A percentile compares a stretch with the other conserved stretches of the same genome.
Conservation (phyloP, 2,797 vertebrate species). For the Toxotes lorentzi region DNA sequence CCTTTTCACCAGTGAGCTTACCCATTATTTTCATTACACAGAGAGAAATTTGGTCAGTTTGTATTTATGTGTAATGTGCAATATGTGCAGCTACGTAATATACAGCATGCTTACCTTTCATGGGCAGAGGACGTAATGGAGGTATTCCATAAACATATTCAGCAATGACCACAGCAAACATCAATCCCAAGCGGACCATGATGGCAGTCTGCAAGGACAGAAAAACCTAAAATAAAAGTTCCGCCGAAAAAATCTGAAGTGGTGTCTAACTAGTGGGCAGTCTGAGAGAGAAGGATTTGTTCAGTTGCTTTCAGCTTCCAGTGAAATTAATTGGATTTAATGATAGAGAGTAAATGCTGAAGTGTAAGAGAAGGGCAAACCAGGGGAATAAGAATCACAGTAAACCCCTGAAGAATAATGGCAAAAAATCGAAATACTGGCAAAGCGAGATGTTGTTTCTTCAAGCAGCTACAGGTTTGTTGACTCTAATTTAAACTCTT, state of each 20-base stretch:
- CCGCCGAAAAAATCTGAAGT: neutral
- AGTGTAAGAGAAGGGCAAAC: neutral
- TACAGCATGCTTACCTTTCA: constrained; percentile 68
- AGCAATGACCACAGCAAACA: constrained; percentile 27
- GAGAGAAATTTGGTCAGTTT: neutral
- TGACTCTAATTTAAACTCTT: constrained; percentile 9
- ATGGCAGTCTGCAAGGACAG: constrained; percentile 43
- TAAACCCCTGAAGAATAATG: neutral
- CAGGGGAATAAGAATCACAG: neutral
- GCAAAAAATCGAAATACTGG: neutral
- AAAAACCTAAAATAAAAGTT: constrained; percentile 9
- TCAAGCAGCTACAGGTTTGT: neutral
- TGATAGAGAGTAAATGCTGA: no score
- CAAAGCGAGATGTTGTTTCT: neutral
- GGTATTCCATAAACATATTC: constrained; percentile 35
- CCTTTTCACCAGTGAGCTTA: no score
- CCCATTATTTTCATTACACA: neutral
- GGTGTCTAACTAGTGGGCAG: neutral
- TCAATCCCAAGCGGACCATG: constrained; percentile 40
- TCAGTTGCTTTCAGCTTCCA: neutral
- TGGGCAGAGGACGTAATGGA: constrained; percentile 49
- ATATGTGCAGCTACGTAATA: neutral
- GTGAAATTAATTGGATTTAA: neutral
- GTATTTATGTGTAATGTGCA: neutral
- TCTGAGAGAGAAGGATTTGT: neutral